These are phyloP conservation scores for Neogobius melanostomus DNA, from an alignment of 2,113 vertebrate species.

Conservation along the genomic window DNA sequence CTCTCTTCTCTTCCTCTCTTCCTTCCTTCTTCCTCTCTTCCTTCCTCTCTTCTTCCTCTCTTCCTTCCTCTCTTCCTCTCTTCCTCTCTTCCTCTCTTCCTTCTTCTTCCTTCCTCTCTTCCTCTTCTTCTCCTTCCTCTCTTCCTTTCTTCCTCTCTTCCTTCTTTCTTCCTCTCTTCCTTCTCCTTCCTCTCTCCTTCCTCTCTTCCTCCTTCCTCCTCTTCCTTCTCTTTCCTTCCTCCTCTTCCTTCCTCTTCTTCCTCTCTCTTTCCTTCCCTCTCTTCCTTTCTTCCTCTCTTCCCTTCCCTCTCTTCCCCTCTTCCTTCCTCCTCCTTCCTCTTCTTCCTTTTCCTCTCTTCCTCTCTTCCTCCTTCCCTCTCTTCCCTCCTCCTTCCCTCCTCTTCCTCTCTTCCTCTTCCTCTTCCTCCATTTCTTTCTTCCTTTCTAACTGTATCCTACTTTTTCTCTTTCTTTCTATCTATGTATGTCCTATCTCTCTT, in stretches of 20 bases:
- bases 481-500: too few relatives aligned
- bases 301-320: not conserved
- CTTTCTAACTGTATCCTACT: too few relatives aligned
- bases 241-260: not conserved
- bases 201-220: too few relatives aligned
- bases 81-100: not conserved
- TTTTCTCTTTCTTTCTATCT: too few relatives aligned
- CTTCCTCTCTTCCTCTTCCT: too few relatives aligned
- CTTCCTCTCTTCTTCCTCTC: not conserved
- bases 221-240: not conserved
- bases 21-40: not conserved
- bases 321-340: too few relatives aligned
- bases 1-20: not conserved
- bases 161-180: not conserved
- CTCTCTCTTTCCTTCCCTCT: not conserved
- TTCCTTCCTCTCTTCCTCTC: too few relatives aligned
- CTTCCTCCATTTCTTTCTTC: too few relatives aligned
- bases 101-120: not conserved
- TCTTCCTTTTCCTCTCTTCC: too few relatives aligned
- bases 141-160: too few relatives aligned
- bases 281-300: not conserved
- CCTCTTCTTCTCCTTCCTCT: not conserved
- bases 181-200: not conserved
- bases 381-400: too few relatives aligned
- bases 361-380: too few relatives aligned